Conservation (phyloP, 2,888 invertebrate species). For the Tinea pellionella region DNA sequence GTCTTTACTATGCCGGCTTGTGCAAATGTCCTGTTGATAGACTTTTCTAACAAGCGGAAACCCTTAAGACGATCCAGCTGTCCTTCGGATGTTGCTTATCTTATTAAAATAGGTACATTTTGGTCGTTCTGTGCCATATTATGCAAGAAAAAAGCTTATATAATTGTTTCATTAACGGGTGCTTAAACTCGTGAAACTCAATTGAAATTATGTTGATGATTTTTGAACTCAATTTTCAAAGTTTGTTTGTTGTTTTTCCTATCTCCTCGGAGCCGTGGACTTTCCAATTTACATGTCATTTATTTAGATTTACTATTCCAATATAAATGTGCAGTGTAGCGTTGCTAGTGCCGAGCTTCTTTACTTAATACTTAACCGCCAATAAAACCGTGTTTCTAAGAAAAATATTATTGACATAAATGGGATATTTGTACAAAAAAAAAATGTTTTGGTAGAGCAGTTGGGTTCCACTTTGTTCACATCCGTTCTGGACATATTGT, state of each 20-base stretch:
- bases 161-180: not conserved
- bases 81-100: too few relatives aligned
- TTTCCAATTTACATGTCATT: not conserved
- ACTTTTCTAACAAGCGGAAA: too few relatives aligned
- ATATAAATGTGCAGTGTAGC: not conserved
- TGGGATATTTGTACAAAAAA: not conserved
- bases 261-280: not conserved
- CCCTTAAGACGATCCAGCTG: too few relatives aligned
- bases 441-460: slow-evolving; percentile 2
- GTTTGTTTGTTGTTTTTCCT: not conserved
- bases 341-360: not conserved
- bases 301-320: not conserved
- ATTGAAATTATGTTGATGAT: not conserved
- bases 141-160: too few relatives aligned
- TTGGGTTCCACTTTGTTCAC: slow-evolving; percentile 31
- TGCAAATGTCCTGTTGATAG: too few relatives aligned
- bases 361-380: not conserved
- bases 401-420: not conserved
- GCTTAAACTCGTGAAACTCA: not conserved
- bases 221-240: not conserved
- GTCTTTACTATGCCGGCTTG: too few relatives aligned
- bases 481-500: slow-evolving; percentile 41
- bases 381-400: not conserved
- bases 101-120: too few relatives aligned
- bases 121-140: too few relatives aligned